A percentile compares a stretch with the other conserved stretches of the same genome.
Evolutionary conservation across 2,888 invertebrate genomes (phyloP).

Genomic region (Volucella inanis): DNA sequence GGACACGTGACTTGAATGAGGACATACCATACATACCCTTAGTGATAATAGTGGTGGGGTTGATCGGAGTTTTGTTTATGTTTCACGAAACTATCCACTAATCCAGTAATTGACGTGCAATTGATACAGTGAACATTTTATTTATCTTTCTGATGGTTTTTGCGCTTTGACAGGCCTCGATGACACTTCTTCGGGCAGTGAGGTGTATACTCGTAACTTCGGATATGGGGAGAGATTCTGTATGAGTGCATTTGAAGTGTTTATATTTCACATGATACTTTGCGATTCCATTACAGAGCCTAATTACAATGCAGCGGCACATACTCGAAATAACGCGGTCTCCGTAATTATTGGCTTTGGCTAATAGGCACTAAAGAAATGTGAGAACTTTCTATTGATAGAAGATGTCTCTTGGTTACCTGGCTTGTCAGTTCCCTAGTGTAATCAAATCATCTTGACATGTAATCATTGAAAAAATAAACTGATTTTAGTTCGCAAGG

Average conservation of each 20-base stretch:
- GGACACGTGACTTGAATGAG: slow-evolving; percentile 62
- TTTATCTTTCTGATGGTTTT: slow-evolving; percentile 29
- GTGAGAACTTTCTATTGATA: slow-evolving; percentile 26
- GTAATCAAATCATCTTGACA: not conserved
- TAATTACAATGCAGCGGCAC: slow-evolving; percentile 18
- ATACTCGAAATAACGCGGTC: not conserved
- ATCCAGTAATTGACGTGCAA: slow-evolving; percentile 68
- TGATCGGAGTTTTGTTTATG: slow-evolving; percentile 18
- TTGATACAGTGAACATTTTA: slow-evolving; percentile 54
- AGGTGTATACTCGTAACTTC: not conserved
- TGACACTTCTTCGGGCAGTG: not conserved
- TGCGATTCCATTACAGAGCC: not conserved
- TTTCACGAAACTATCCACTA: slow-evolving; percentile 26
- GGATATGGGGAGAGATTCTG: too few species aligned
- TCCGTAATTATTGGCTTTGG: slow-evolving; percentile 25
- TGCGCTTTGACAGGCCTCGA: not conserved
- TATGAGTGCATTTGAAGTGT: not conserved
- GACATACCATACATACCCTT: not conserved
- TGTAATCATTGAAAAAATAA: not conserved
- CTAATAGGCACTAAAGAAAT: slow-evolving; percentile 22
- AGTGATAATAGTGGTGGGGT: slow-evolving; percentile 16
- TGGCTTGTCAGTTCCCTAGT: slow-evolving; percentile 20
- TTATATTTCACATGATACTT: slow-evolving; percentile 21
- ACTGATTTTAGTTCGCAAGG: too few species aligned
- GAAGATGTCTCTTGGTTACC: slow-evolving; percentile 5